phyloP scores from a whole-genome alignment of 2,888 invertebrate species.

The Acleris laterana region DNA sequence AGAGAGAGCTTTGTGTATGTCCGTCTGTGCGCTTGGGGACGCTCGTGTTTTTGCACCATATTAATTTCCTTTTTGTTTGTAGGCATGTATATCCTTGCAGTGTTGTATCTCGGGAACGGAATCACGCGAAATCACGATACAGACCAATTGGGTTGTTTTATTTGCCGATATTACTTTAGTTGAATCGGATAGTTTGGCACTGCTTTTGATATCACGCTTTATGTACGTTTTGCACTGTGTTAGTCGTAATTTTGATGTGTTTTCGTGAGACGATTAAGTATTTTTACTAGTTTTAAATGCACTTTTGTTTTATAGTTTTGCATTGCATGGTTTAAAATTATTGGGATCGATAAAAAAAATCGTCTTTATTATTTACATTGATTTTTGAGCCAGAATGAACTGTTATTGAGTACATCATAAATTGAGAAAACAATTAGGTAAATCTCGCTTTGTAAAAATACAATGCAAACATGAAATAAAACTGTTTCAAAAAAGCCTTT shows the following conservation, averaged over 20 bases:
- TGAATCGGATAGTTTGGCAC: conserved; percentile 4
- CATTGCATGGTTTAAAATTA: conserved; percentile 3
- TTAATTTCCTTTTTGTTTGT: conserved; percentile 51
- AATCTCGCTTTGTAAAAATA: too few relatives aligned
- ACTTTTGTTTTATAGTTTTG: background rate
- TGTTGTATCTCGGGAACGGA: conserved; percentile 69
- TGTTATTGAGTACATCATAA: too few relatives aligned
- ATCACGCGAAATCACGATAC: conserved; percentile 67
- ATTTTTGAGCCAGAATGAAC: too few relatives aligned
- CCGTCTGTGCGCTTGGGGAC: conserved; percentile 43
- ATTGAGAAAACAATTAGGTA: too few relatives aligned
- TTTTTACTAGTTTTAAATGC: background rate
- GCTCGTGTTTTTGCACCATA: conserved; percentile 21
- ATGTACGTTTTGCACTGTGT: conserved; percentile 15
- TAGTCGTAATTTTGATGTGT: background rate
- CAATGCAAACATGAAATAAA: too few relatives aligned
- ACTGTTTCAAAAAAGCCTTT: too few relatives aligned
- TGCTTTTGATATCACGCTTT: conserved; percentile 18
- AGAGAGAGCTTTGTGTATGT: conserved; percentile 51
- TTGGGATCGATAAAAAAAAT: too few relatives aligned
- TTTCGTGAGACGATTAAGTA: background rate
- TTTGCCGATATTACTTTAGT: conserved; percentile 11
- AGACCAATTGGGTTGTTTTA: conserved; percentile 67
- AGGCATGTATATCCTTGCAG: conserved; percentile 73
- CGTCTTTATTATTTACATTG: too few relatives aligned